phyloP scores from a whole-genome alignment of 2,797 vertebrate species.

The Sebastes vulpes region DNA sequence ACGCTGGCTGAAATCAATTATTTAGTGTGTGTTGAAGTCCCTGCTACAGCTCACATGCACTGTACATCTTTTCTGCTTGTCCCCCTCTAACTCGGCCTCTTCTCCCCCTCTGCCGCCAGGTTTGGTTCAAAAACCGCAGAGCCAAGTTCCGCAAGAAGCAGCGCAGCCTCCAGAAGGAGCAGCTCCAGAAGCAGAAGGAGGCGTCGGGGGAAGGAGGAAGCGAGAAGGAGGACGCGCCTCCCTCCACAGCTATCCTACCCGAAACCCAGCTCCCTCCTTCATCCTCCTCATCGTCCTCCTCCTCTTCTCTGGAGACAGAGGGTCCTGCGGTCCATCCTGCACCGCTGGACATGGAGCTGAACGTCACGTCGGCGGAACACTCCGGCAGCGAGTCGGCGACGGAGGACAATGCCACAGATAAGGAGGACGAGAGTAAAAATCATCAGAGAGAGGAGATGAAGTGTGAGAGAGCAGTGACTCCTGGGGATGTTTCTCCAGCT shows the following conservation, averaged over 20 bases:
- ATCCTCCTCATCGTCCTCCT: slow-evolving; percentile 80
- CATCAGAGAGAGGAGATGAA: slow-evolving; percentile 89
- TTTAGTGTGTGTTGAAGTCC: background rate
- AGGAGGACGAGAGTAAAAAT: slow-evolving; percentile 90
- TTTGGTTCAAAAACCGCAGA: slow-evolving; percentile 98
- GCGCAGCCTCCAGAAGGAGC: slow-evolving; percentile 97
- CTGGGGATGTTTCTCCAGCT: slow-evolving; percentile 84
- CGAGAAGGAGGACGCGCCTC: slow-evolving; percentile 84
- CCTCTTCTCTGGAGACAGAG: slow-evolving; percentile 84
- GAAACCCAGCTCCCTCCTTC: slow-evolving; percentile 85
- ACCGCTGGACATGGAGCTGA: slow-evolving; percentile 89
- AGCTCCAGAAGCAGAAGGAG: slow-evolving; percentile 98
- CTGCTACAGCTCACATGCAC: background rate
- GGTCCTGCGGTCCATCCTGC: slow-evolving; percentile 73
- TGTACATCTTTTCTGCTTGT: background rate
- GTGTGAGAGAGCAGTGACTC: slow-evolving; percentile 87
- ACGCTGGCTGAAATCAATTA: background rate
- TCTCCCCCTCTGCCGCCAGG: slow-evolving; percentile 78
- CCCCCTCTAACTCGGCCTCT: background rate
- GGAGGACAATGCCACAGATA: slow-evolving; percentile 91
- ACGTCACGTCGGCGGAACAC: slow-evolving; percentile 94
- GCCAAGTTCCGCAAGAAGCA: slow-evolving; percentile 99
- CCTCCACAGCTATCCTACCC: slow-evolving; percentile 72
- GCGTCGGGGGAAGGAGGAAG: slow-evolving; percentile 86
- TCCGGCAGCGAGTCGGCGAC: slow-evolving; percentile 94